phyloP scores from a whole-genome alignment of 2,888 invertebrate species.

The Thelaira solivaga region DNA sequence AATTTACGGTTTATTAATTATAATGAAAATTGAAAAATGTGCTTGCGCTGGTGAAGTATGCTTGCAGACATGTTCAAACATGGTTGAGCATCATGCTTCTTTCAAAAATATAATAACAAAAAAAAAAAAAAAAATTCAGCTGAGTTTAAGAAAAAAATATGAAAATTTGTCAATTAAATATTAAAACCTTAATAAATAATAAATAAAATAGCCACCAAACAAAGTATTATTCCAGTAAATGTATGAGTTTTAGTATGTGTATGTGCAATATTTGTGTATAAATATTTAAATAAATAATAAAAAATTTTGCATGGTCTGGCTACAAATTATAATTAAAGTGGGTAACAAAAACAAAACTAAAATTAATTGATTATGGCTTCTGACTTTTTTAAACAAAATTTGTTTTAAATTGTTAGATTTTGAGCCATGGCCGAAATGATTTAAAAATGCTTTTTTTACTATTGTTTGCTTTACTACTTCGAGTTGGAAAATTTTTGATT shows the following conservation, averaged over 20 bases:
- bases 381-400: too few species aligned
- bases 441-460: too few species aligned
- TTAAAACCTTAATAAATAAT: constrained; percentile 62
- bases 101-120: constrained; percentile 9
- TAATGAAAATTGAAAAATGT: constrained; percentile 56
- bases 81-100: neutral
- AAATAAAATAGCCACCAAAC: constrained; percentile 53
- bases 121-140: neutral
- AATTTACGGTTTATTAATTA: constrained; percentile 59
- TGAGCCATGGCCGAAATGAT: too few species aligned
- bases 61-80: constrained; percentile 17
- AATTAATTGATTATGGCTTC: too few species aligned
- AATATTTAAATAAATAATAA: neutral
- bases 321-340: neutral
- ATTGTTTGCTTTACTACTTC: too few species aligned
- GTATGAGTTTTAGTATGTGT: too few species aligned
- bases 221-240: too few species aligned
- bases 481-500: too few species aligned
- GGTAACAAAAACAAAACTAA: neutral
- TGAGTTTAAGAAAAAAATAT: constrained; percentile 19
- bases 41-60: too few species aligned
- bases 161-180: constrained; percentile 57
- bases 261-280: neutral
- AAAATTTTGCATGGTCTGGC: neutral
- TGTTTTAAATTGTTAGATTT: too few species aligned